A percentile compares a stretch with the other conserved stretches of the same genome.
Conservation (phyloP, 37 sponge, comb jelly and placozoan genomes). For the Amphimedon queenslandica region DNA sequence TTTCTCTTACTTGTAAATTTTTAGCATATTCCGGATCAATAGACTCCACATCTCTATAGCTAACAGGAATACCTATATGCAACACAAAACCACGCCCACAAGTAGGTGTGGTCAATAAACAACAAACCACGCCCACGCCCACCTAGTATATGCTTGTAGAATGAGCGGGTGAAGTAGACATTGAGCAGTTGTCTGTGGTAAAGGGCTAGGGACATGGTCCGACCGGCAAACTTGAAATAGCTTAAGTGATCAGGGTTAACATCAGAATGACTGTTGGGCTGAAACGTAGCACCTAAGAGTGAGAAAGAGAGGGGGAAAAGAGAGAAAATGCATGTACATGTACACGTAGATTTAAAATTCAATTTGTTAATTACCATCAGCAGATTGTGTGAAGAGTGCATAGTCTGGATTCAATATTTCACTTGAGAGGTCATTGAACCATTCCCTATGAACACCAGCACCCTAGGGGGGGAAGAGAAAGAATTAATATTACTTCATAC, state of each 20-base stretch:
- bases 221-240: slow-evolving; percentile 94
- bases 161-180: slow-evolving; percentile 96
- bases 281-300: slow-evolving; percentile 79
- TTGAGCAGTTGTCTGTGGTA: slow-evolving; percentile 90
- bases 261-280: slow-evolving; percentile 90
- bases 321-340: not conserved
- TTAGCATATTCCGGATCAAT: slow-evolving; percentile 97
- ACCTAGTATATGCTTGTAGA: slow-evolving; percentile 97
- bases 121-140: not conserved
- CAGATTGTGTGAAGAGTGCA: slow-evolving; percentile 93
- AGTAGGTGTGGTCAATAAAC: not conserved
- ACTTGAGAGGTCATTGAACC: slow-evolving; percentile 86
- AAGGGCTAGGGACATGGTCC: slow-evolving; percentile 84
- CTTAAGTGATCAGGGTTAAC: slow-evolving; percentile 94
- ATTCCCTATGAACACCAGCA: slow-evolving; percentile 88
- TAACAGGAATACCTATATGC: slow-evolving; percentile 68
- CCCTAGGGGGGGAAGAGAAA: slow-evolving; percentile 45
- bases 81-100: not conserved
- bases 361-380: slow-evolving; percentile 70
- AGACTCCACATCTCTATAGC: slow-evolving; percentile 86
- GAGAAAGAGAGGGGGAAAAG: not conserved
- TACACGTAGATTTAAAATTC: not conserved
- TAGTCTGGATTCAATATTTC: slow-evolving; percentile 96
- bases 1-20: slow-evolving; percentile 54
- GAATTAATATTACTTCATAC: no score